A percentile compares a stretch with the other conserved stretches of the same genome.
These are phyloP conservation scores for Trissolcus brochymenae DNA, from an alignment of 2,888 invertebrate species.

Conservation along the genomic window DNA sequence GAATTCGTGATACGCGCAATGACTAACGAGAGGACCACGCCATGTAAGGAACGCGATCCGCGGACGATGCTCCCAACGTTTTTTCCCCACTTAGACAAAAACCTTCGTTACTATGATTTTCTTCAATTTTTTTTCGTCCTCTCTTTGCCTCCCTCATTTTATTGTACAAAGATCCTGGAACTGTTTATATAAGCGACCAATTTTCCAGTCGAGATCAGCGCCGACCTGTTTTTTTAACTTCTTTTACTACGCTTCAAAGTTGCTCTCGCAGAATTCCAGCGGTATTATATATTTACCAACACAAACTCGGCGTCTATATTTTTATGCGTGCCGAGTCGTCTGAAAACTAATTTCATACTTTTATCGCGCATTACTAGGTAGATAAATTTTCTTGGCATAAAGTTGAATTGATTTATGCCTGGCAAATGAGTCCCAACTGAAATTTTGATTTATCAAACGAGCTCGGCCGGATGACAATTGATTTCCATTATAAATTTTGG, in stretches of 20 bases:
- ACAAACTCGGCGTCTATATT: background rate
- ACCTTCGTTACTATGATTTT: slow-evolving; percentile 33
- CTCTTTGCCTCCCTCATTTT: background rate
- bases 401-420: background rate
- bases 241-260: too few species aligned
- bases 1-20: slow-evolving; percentile 57
- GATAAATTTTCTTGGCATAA: background rate
- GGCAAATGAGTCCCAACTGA: slow-evolving; percentile 1
- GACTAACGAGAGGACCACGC: slow-evolving; percentile 54
- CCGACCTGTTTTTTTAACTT: too few species aligned
- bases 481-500: too few species aligned
- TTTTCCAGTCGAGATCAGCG: slow-evolving; percentile 1
- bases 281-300: background rate
- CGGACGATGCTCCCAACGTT: slow-evolving; percentile 15
- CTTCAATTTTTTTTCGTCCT: slow-evolving; percentile 14
- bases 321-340: background rate
- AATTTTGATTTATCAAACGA: slow-evolving; percentile 1
- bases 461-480: too few species aligned
- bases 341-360: slow-evolving; percentile 3
- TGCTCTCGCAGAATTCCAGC: too few species aligned
- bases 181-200: slow-evolving; percentile 2
- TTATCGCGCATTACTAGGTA: slow-evolving; percentile 4
- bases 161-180: too few species aligned
- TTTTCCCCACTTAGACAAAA: slow-evolving; percentile 42
- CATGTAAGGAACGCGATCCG: slow-evolving; percentile 46